Evolutionary conservation across 2,113 vertebrate genomes (phyloP).

Genomic region (Podocnemis expansa): DNA sequence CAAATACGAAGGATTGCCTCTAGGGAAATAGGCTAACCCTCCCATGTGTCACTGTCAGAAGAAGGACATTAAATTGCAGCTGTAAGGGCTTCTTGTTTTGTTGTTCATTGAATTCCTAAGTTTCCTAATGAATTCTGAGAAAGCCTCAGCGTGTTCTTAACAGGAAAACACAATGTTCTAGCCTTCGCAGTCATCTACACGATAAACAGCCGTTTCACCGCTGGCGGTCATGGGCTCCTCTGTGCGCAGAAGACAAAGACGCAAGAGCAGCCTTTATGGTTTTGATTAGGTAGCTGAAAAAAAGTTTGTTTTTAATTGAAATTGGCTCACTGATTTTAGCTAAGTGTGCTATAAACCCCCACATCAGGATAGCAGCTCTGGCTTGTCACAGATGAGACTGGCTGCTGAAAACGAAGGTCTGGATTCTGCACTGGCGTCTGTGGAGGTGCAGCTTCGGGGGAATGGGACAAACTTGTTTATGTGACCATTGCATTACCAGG

Average conservation of each 20-base stretch:
- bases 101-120: constrained; percentile 51
- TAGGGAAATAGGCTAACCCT: neutral
- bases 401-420: neutral
- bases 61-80: constrained; percentile 38
- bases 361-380: neutral
- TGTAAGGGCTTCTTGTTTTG: neutral
- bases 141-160: constrained; percentile 38
- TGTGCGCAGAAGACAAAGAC: constrained; percentile 48
- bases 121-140: constrained; percentile 66
- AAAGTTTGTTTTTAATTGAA: constrained; percentile 58
- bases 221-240: constrained; percentile 53
- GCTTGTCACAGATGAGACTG: rapidly evolving
- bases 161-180: neutral
- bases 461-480: rapidly evolving
- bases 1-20: neutral
- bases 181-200: constrained; percentile 40
- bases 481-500: rapidly evolving
- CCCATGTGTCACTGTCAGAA: neutral
- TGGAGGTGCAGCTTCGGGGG: rapidly evolving
- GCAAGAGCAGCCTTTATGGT: constrained; percentile 43
- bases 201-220: constrained; percentile 44
- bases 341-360: neutral
- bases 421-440: rapidly evolving
- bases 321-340: constrained; percentile 36
- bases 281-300: constrained; percentile 55